Percentiles rank a stretch among this genome's conserved stretches.
These are phyloP conservation scores for Drosophila putrida DNA, from an alignment of 2,888 invertebrate genomes.

Conservation along the genomic window DNA sequence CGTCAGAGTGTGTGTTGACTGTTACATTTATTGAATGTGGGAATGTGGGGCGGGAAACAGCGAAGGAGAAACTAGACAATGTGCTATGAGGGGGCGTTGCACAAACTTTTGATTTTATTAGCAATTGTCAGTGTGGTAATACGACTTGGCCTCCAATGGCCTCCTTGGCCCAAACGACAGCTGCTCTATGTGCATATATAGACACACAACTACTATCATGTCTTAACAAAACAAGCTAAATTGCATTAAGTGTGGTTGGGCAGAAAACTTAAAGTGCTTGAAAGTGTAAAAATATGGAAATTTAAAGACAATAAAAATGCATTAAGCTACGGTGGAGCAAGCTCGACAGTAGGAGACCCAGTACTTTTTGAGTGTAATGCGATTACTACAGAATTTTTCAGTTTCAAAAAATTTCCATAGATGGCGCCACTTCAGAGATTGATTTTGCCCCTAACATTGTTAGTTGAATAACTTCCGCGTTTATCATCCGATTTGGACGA, in stretches of 20 bases:
- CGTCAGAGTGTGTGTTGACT: conserved; percentile 45
- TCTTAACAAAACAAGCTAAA: conserved; percentile 36
- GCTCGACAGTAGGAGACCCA: too few relatives aligned
- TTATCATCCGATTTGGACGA: too few relatives aligned
- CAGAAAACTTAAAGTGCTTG: not conserved
- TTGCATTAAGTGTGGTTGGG: conserved; percentile 17
- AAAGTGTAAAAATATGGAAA: not conserved
- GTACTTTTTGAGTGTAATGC: too few relatives aligned
- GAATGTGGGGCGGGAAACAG: not conserved
- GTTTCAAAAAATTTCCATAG: too few relatives aligned
- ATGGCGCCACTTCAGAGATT: too few relatives aligned
- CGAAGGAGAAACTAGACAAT: conserved; percentile 28
- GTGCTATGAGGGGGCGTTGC: conserved; percentile 33
- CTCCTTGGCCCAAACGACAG: conserved; percentile 39
- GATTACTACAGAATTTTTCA: too few relatives aligned
- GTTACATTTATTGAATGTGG: conserved; percentile 63
- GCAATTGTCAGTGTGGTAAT: conserved; percentile 65
- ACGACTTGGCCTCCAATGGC: conserved; percentile 54
- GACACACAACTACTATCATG: conserved; percentile 6
- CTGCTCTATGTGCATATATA: conserved; percentile 30
- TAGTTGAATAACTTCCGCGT: too few relatives aligned
- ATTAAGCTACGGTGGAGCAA: too few relatives aligned
- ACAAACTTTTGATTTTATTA: conserved; percentile 77
- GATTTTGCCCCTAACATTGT: too few relatives aligned
- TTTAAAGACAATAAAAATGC: not conserved